A percentile compares a stretch with the other conserved stretches of the same genome.
phyloP scores from a whole-genome alignment of 53 echinoderm and acorn worm species.

The Astropecten irregularis region DNA sequence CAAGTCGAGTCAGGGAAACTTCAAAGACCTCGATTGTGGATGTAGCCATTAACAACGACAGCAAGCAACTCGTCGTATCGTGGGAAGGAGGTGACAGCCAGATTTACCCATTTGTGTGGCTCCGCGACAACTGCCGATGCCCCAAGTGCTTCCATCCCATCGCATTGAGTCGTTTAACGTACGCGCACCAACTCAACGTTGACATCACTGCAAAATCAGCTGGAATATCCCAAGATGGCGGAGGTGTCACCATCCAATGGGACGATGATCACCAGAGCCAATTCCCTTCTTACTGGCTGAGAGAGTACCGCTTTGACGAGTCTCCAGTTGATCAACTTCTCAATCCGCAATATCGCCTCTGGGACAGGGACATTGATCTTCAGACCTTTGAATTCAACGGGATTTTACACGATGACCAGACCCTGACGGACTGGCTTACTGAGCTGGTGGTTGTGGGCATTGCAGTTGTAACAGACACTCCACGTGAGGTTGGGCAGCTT shows the following conservation, averaged over 20 bases:
- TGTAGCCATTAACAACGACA: background rate
- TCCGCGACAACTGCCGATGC: slow-evolving; percentile 87
- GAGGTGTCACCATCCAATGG: slow-evolving; percentile 50
- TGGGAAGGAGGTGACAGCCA: slow-evolving; percentile 54
- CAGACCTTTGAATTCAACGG: slow-evolving; percentile 43
- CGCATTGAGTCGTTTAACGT: slow-evolving; percentile 32
- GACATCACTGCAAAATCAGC: slow-evolving; percentile 16
- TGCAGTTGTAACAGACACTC: slow-evolving; percentile 54
- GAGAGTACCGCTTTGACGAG: slow-evolving; percentile 60
- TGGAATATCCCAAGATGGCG: slow-evolving; percentile 15
- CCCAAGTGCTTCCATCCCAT: slow-evolving; percentile 60
- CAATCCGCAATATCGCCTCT: slow-evolving; percentile 45
- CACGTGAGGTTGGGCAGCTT: slow-evolving; percentile 66
- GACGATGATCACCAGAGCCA: slow-evolving; percentile 63
- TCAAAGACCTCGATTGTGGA: background rate
- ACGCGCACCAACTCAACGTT: slow-evolving; percentile 48
- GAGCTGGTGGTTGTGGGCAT: slow-evolving; percentile 71
- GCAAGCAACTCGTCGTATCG: slow-evolving; percentile 18
- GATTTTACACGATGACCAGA: slow-evolving; percentile 49
- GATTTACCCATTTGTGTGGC: slow-evolving; percentile 71
- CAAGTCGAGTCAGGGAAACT: background rate
- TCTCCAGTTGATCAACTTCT: slow-evolving; percentile 43
- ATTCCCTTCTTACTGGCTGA: slow-evolving; percentile 43
- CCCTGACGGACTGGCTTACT: slow-evolving; percentile 63
- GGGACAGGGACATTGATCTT: slow-evolving; percentile 49